These are phyloP conservation scores for Spinibarbus caldwelli DNA, from an alignment of 2,797 vertebrate genomes.

Conservation along the genomic window DNA sequence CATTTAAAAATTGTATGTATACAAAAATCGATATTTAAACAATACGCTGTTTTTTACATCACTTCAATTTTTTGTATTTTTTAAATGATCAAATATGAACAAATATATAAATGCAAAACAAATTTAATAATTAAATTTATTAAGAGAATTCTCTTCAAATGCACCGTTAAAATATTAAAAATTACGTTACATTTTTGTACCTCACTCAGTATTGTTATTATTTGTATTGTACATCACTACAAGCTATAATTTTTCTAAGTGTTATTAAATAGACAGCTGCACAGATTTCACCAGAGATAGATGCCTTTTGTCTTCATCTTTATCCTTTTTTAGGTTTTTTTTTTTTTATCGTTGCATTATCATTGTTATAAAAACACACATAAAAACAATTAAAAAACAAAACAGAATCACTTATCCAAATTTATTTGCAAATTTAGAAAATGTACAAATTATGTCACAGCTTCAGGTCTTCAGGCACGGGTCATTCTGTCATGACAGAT, in stretches of 20 bases:
- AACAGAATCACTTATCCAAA: conserved; percentile 50
- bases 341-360: background rate
- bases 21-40: too few species aligned
- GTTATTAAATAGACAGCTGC: background rate
- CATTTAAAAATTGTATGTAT: too few species aligned
- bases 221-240: background rate
- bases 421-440: conserved; percentile 86
- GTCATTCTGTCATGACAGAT: conserved; percentile 73
- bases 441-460: conserved; percentile 86
- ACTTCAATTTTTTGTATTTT: background rate
- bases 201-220: too few species aligned
- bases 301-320: background rate
- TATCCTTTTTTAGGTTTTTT: background rate
- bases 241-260: background rate
- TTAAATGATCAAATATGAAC: background rate
- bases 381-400: background rate
- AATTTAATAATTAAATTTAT: too few species aligned
- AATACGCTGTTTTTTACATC: background rate
- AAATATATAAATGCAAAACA: background rate
- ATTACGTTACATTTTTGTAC: too few species aligned
- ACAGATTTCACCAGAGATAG: background rate
- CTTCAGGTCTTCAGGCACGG: conserved; percentile 87
- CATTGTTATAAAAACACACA: background rate
- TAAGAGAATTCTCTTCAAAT: too few species aligned
- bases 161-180: too few species aligned